Evolutionary conservation across 2,797 vertebrate genomes (phyloP).

Genomic region (Garrulus glandarius): DNA sequence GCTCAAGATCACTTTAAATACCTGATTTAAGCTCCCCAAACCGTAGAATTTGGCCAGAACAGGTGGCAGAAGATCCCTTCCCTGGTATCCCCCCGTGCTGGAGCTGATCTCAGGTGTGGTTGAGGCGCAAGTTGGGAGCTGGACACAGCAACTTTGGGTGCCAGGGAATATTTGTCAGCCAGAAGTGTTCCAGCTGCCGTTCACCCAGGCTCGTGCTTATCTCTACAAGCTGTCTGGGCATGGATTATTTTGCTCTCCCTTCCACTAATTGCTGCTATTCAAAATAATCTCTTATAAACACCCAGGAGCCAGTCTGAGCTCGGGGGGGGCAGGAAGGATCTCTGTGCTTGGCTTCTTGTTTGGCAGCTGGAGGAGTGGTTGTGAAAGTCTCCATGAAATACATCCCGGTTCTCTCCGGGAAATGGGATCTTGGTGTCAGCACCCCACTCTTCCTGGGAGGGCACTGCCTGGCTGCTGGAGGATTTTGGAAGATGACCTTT

Average conservation of each 20-base stretch:
- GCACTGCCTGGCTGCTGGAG: neutral
- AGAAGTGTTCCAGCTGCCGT: neutral
- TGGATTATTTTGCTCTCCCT: neutral
- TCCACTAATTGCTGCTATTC: neutral
- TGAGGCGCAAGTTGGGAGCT: neutral
- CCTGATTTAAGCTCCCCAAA: neutral
- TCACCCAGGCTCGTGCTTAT: neutral
- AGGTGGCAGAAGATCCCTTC: neutral
- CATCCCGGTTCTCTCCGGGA: neutral
- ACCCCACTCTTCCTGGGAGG: fast-evolving
- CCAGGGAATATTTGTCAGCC: neutral
- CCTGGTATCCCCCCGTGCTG: fast-evolving
- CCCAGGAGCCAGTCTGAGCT: neutral
- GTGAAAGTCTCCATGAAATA: neutral
- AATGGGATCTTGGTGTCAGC: neutral
- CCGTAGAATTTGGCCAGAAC: neutral
- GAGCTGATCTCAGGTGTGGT: neutral
- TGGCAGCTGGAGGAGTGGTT: neutral
- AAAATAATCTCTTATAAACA: neutral
- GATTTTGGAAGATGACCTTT: neutral
- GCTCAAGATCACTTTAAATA: neutral
- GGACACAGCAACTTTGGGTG: neutral
- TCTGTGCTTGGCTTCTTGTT: neutral
- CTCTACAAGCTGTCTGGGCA: neutral
- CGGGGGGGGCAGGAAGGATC: neutral